Percentiles rank a stretch among this genome's conserved stretches.
Evolutionary conservation across 2,888 invertebrate genomes (phyloP).

Genomic region (Notocelia uddmanniana): DNA sequence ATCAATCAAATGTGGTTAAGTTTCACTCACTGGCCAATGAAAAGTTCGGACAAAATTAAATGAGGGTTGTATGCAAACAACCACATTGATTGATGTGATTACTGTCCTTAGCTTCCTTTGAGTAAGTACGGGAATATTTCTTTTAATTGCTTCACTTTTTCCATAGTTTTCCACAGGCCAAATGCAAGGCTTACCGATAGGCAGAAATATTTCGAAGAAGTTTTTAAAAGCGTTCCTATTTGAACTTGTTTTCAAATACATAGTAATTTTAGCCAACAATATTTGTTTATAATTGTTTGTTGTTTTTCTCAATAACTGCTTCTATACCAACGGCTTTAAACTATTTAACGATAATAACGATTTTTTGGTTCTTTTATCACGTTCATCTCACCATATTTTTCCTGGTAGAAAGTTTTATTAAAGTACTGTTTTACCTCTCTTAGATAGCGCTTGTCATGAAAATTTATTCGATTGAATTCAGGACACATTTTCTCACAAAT

Average conservation of each 20-base stretch:
- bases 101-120: not conserved
- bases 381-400: not conserved
- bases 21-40: slow-evolving; percentile 20
- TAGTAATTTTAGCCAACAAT: not conserved
- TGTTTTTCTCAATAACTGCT: not conserved
- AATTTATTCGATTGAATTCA: too few species aligned
- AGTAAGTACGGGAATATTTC: not conserved
- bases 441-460: not conserved
- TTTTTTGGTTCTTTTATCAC: not conserved
- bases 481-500: too few species aligned
- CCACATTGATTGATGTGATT: slow-evolving; percentile 17
- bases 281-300: not conserved
- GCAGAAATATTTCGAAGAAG: not conserved
- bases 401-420: not conserved
- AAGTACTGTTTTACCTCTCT: too few species aligned
- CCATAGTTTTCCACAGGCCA: too few species aligned
- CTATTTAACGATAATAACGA: not conserved
- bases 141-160: too few species aligned
- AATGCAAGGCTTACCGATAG: not conserved
- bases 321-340: not conserved
- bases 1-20: slow-evolving; percentile 35
- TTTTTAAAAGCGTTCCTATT: not conserved
- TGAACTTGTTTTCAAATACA: too few species aligned
- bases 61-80: slow-evolving; percentile 22
- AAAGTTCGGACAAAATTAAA: slow-evolving; percentile 36